Percentiles rank a stretch among this genome's conserved stretches.
Evolutionary conservation across 2,113 vertebrate species (phyloP).

Genomic region (Microcebus tavaratra): DNA sequence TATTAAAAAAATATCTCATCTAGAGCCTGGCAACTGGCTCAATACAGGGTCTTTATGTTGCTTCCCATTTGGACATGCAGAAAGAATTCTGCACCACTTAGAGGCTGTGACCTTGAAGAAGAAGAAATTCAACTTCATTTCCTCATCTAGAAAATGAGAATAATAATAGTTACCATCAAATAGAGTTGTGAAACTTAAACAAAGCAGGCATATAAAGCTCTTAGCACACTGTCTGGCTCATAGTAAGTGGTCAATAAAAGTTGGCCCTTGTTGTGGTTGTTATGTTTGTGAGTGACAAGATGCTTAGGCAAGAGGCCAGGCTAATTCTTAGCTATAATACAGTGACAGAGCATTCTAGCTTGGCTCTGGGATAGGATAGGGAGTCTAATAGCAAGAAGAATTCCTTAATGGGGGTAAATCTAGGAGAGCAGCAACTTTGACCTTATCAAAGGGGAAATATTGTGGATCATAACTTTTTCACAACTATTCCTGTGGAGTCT

Average conservation of each 20-base stretch:
- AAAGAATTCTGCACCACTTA: constrained; percentile 19
- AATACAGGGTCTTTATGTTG: not conserved
- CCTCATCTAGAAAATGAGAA: constrained; percentile 39
- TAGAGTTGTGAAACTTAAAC: constrained; percentile 32
- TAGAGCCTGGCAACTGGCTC: not conserved
- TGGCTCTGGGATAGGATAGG: constrained; percentile 11
- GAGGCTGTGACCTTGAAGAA: constrained; percentile 26
- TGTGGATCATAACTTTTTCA: not conserved
- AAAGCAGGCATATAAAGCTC: constrained; percentile 20
- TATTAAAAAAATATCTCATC: not conserved
- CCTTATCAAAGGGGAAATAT: not conserved
- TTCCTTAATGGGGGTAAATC: not conserved
- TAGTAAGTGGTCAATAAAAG: constrained; percentile 31
- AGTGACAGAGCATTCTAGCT: not conserved
- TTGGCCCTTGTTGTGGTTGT: constrained; percentile 34
- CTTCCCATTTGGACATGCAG: not conserved
- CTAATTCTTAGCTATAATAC: constrained; percentile 40
- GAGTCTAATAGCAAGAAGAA: constrained; percentile 3
- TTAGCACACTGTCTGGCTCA: constrained; percentile 31
- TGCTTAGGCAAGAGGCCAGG: constrained; percentile 39
- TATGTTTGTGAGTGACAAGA: constrained; percentile 52
- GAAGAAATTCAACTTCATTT: constrained; percentile 52
- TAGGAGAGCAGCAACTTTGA: not conserved
- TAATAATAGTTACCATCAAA: constrained; percentile 21
- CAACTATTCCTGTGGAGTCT: not conserved